Percentiles rank a stretch among this genome's conserved stretches.
These are phyloP conservation scores for Poecilobothrus nobilitatus DNA, from an alignment of 2,888 invertebrate genomes.

Conservation along the genomic window DNA sequence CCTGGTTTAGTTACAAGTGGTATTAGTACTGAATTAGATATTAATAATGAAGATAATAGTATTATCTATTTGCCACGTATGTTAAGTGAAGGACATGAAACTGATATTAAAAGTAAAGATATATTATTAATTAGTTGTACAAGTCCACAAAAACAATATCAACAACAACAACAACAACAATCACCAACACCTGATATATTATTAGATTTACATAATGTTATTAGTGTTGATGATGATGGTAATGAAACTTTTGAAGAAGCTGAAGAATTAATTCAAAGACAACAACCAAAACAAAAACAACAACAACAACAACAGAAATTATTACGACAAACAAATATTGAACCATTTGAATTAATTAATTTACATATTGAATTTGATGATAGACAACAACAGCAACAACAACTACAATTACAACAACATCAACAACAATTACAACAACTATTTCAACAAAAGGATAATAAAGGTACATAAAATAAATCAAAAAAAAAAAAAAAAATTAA, in stretches of 20 bases:
- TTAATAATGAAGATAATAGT: slow-evolving; percentile 30
- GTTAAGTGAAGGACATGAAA: slow-evolving; percentile 27
- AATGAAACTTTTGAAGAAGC: slow-evolving; percentile 1
- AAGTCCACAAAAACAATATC: background rate
- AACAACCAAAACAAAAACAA: slow-evolving; percentile 28
- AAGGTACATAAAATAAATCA: background rate
- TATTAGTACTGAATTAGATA: slow-evolving; percentile 17
- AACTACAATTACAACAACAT: background rate
- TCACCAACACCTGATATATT: slow-evolving; percentile 39
- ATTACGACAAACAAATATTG: background rate
- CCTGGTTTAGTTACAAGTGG: background rate
- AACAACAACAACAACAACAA: background rate
- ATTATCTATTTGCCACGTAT: slow-evolving; percentile 31
- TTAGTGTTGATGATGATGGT: slow-evolving; percentile 23
- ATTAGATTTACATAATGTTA: slow-evolving; percentile 36
- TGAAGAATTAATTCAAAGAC: slow-evolving; percentile 15
- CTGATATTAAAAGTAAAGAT: slow-evolving; percentile 22
- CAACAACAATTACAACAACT: background rate
- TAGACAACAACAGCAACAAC: background rate
- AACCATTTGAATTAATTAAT: slow-evolving; percentile 21
- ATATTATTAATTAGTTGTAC: background rate
- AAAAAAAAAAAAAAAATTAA: too few relatives aligned
- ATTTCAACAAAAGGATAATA: background rate
- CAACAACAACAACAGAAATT: background rate
- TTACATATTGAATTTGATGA: slow-evolving; percentile 10